Conservation (phyloP, 2,888 invertebrate genomes). For the Pegoplata infirma region DNA sequence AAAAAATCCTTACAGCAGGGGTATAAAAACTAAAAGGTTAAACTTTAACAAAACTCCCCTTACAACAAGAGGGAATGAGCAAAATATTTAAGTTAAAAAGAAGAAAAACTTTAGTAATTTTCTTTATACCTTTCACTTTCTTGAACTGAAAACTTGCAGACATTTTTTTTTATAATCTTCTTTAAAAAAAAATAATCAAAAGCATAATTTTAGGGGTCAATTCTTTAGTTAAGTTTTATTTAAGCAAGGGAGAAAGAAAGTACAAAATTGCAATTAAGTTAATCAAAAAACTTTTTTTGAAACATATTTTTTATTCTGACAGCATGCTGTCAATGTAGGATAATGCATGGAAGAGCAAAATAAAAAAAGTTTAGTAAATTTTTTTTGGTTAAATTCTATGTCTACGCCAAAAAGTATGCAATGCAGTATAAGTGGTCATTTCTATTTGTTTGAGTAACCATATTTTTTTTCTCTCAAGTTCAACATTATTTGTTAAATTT, state of each 20-base stretch:
- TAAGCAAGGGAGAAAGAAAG: background rate
- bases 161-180: background rate
- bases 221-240: background rate
- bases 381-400: conserved; percentile 1
- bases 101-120: conserved; percentile 9
- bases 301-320: conserved; percentile 38
- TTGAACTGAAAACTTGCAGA: background rate
- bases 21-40: background rate
- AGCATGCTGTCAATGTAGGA: conserved; percentile 62
- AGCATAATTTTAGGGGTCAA: conserved; percentile 39
- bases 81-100: conserved; percentile 28
- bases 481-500: conserved; percentile 5
- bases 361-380: background rate
- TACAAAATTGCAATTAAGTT: conserved; percentile 65
- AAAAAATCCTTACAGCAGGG: background rate
- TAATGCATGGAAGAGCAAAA: background rate
- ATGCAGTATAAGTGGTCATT: conserved; percentile 58
- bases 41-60: conserved; percentile 19
- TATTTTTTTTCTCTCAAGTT: background rate
- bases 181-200: background rate
- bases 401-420: conserved; percentile 58
- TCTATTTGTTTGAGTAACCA: conserved; percentile 1
- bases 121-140: conserved; percentile 11
- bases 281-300: conserved; percentile 66
- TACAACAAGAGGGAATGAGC: background rate